A percentile compares a stretch with the other conserved stretches of the same genome.
These are phyloP conservation scores for Petroica traversi DNA, from an alignment of 2,113 vertebrate genomes.

Conservation along the genomic window DNA sequence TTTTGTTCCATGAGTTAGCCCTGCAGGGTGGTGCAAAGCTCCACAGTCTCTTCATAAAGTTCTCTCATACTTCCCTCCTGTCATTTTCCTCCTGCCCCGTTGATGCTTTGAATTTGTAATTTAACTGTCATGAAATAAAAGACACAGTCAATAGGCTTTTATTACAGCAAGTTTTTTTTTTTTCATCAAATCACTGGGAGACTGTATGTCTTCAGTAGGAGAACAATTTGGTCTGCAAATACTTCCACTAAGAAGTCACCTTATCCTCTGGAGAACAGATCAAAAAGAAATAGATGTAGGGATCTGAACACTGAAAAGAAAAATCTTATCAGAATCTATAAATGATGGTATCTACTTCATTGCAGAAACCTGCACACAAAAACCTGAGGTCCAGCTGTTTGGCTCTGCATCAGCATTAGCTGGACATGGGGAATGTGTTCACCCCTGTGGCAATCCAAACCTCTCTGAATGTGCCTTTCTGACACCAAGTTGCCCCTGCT, in stretches of 20 bases:
- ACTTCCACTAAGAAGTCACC: not conserved
- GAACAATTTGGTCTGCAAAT: not conserved
- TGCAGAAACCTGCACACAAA: not conserved
- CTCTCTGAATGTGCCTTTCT: not conserved
- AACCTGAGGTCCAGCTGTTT: not conserved
- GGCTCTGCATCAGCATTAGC: not conserved
- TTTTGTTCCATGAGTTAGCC: not conserved
- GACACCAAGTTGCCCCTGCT: not conserved
- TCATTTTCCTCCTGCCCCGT: not conserved
- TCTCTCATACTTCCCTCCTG: not conserved
- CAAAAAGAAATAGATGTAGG: not conserved
- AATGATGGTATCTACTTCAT: not conserved
- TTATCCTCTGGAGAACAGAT: not conserved
- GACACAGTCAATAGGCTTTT: not conserved
- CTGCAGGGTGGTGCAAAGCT: fast-evolving
- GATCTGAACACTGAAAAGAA: not conserved
- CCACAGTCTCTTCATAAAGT: not conserved
- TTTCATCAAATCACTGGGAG: not conserved
- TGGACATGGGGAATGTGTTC: fast-evolving
- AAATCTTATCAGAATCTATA: not conserved
- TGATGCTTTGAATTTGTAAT: not conserved
- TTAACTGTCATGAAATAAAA: not conserved
- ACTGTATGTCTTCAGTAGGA: not conserved
- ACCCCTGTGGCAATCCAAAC: not conserved
- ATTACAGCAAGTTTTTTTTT: not conserved